These are phyloP conservation scores for Trigoniulus corallinus DNA, from an alignment of 1,140 invertebrate species.

Conservation along the genomic window DNA sequence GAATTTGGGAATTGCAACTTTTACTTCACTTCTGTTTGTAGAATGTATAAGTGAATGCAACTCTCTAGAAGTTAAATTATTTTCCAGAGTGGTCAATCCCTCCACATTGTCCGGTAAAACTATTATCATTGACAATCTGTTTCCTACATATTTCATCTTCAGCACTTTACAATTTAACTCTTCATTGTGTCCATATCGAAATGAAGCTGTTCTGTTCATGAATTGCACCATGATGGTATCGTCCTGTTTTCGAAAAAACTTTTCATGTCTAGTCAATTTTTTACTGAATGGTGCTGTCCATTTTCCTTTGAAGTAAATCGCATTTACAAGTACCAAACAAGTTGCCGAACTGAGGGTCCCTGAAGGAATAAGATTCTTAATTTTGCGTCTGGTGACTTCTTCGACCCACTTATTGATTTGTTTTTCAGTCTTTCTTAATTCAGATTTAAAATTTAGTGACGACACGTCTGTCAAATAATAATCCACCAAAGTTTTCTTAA, in stretches of 20 bases:
- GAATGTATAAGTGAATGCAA: conserved; percentile 13
- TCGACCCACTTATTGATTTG: conserved; percentile 65
- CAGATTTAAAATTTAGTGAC: neutral
- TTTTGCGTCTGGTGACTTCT: conserved; percentile 48
- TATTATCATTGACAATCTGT: conserved; percentile 61
- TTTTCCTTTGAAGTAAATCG: conserved; percentile 25
- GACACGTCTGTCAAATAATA: neutral
- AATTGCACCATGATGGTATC: conserved; percentile 14
- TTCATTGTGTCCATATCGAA: conserved; percentile 14
- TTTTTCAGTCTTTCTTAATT: neutral
- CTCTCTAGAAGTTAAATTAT: conserved; percentile 10
- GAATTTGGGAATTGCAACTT: conserved; percentile 68
- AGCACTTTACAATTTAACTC: conserved; percentile 57
- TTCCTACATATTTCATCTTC: conserved; percentile 71
- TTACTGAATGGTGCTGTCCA: conserved; percentile 28
- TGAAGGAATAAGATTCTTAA: conserved; percentile 26
- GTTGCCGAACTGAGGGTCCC: conserved; percentile 13
- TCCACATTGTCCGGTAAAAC: conserved; percentile 16
- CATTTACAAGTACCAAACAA: conserved; percentile 22
- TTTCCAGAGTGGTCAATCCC: conserved; percentile 10
- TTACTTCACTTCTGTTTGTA: conserved; percentile 32
- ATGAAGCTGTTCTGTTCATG: conserved; percentile 15
- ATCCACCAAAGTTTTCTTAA: neutral
- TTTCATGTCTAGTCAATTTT: conserved; percentile 10
- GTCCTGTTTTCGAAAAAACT: conserved; percentile 21